A percentile compares a stretch with the other conserved stretches of the same genome.
Evolutionary conservation across 2,113 vertebrate species (phyloP).

Genomic region (Propithecus coquereli): DNA sequence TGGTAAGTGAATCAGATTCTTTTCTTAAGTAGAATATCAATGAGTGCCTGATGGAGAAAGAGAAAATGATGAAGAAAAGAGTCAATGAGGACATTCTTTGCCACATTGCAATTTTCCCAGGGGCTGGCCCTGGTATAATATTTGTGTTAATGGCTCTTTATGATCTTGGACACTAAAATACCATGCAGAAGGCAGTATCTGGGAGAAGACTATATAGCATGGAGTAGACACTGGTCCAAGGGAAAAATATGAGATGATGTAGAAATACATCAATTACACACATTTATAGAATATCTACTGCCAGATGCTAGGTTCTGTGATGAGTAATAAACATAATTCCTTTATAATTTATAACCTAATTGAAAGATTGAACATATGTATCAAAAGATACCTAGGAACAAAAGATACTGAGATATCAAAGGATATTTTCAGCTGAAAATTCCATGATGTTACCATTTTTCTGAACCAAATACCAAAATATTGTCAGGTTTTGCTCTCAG

Average conservation of each 20-base stretch:
- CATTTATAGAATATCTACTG: neutral
- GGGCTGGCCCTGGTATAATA: neutral
- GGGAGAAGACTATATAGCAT: neutral
- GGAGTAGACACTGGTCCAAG: neutral
- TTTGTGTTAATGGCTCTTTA: neutral
- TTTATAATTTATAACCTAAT: neutral
- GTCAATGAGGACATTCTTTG: neutral
- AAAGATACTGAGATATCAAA: slow-evolving; percentile 17
- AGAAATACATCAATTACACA: neutral
- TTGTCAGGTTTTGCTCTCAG: neutral
- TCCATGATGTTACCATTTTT: neutral
- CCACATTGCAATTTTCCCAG: neutral
- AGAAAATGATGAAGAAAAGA: neutral
- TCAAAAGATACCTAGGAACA: neutral
- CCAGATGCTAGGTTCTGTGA: neutral
- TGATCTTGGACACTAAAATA: neutral
- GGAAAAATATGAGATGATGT: neutral
- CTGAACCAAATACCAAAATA: neutral
- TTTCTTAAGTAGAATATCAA: neutral
- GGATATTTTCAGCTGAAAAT: neutral
- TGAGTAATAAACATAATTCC: neutral
- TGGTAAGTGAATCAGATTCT: neutral
- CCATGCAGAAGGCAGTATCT: neutral
- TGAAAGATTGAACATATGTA: neutral
- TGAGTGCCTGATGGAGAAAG: neutral